Evolutionary conservation across 2,888 invertebrate species (phyloP).

Genomic region (Caenorhabditis wallacei): DNA sequence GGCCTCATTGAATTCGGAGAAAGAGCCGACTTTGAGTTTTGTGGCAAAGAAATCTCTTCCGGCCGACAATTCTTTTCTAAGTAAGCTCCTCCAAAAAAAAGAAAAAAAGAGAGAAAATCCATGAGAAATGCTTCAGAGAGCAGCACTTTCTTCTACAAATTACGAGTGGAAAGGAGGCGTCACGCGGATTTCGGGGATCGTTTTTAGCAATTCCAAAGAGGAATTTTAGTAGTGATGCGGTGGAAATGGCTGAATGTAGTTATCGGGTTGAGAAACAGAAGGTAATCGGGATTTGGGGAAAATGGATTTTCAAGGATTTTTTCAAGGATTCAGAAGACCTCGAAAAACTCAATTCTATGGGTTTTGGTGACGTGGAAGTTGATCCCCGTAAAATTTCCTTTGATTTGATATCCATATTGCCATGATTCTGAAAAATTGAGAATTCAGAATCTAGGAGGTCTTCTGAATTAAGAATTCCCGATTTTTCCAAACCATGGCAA

Average conservation of each 20-base stretch:
- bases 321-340: too few species aligned
- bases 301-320: background rate
- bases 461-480: constrained; percentile 4
- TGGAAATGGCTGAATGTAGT: constrained; percentile 70
- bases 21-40: constrained; percentile 69
- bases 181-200: constrained; percentile 69
- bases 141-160: constrained; percentile 68
- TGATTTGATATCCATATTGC: constrained; percentile 3
- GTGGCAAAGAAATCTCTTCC: constrained; percentile 68
- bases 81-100: constrained; percentile 16
- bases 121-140: constrained; percentile 52
- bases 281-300: constrained; percentile 22
- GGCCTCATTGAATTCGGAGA: constrained; percentile 69
- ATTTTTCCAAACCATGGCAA: background rate
- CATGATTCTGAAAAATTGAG: background rate
- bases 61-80: constrained; percentile 69
- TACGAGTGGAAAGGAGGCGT: constrained; percentile 54
- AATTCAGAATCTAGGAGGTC: constrained; percentile 16
- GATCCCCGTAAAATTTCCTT: background rate
- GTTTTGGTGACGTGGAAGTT: background rate
- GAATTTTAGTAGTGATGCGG: constrained; percentile 66
- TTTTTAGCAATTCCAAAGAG: constrained; percentile 64
- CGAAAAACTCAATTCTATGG: background rate
- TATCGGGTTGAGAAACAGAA: constrained; percentile 69
- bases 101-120: constrained; percentile 5